Conservation (phyloP, 2,888 invertebrate genomes). For the Eilema depressum region DNA sequence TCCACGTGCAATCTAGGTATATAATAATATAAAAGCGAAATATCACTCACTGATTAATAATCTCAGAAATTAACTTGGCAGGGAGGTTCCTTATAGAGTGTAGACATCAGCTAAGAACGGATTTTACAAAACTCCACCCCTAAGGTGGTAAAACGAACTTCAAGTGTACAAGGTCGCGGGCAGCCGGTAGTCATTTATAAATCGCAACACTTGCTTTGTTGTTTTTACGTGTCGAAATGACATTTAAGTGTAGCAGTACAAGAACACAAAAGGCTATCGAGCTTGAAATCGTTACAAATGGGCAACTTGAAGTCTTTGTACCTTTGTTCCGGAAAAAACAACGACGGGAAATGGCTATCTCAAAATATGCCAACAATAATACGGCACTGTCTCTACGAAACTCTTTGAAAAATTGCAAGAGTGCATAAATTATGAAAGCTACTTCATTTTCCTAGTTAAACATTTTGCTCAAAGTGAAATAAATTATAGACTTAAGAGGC, state of each 20-base stretch:
- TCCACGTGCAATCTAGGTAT: no score
- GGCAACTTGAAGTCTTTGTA: neutral
- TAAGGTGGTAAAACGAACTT: no score
- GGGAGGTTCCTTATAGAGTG: no score
- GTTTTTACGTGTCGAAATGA: constrained; percentile 24
- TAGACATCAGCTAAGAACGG: no score
- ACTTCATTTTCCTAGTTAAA: constrained; percentile 8
- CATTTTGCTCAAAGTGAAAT: neutral
- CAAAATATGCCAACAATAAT: constrained; percentile 8
- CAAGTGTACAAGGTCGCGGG: no score
- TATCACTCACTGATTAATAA: no score
- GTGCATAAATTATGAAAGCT: constrained; percentile 11
- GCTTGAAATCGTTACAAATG: constrained; percentile 5
- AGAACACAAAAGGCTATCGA: constrained; percentile 7
- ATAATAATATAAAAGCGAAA: no score
- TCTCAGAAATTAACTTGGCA: no score
- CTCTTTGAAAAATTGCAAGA: constrained; percentile 23
- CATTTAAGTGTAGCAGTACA: constrained; percentile 15
- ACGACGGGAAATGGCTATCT: neutral
- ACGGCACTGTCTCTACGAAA: constrained; percentile 1
- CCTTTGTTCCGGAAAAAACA: constrained; percentile 4
- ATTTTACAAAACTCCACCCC: no score
- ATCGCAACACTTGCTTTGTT: constrained; percentile 9
- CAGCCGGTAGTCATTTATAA: no score
- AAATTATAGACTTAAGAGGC: neutral